Evolutionary conservation across 2,113 vertebrate genomes (phyloP).

Genomic region (Prionailurus bengalensis): DNA sequence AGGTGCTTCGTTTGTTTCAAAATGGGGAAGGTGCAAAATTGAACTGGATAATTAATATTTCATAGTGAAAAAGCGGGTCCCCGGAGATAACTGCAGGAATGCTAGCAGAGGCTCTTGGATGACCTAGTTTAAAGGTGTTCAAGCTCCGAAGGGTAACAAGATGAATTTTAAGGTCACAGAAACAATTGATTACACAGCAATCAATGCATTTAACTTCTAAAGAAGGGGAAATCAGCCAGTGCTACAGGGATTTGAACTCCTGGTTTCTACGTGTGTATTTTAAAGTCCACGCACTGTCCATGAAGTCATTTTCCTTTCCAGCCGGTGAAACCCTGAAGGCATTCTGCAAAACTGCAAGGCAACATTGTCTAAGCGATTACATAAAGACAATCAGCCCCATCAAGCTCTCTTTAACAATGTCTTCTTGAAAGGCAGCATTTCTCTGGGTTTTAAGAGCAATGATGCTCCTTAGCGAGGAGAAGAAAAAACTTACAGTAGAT

Average conservation of each 20-base stretch:
- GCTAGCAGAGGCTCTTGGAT: no score
- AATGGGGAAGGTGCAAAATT: neutral
- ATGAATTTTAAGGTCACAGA: conserved; percentile 18
- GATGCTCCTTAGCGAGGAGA: neutral
- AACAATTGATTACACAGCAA: conserved; percentile 6
- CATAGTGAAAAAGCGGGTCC: neutral
- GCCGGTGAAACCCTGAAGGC: neutral
- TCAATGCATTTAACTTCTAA: neutral
- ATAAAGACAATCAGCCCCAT: conserved; percentile 69
- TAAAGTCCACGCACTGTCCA: conserved; percentile 23
- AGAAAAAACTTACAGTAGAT: neutral
- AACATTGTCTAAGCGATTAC: neutral
- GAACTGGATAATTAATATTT: neutral
- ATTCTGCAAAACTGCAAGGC: conserved; percentile 23
- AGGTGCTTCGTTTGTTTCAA: neutral
- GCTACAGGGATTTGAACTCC: neutral
- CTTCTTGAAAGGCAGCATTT: conserved; percentile 42
- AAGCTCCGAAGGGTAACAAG: neutral
- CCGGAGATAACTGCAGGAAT: neutral
- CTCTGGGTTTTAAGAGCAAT: neutral
- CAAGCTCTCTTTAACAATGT: neutral
- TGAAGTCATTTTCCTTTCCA: conserved; percentile 62
- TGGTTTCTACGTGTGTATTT: neutral
- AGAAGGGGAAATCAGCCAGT: neutral
- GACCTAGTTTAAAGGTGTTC: neutral